Conservation (phyloP, 1,140 invertebrate species). For the Leptonema lineaticorne region DNA sequence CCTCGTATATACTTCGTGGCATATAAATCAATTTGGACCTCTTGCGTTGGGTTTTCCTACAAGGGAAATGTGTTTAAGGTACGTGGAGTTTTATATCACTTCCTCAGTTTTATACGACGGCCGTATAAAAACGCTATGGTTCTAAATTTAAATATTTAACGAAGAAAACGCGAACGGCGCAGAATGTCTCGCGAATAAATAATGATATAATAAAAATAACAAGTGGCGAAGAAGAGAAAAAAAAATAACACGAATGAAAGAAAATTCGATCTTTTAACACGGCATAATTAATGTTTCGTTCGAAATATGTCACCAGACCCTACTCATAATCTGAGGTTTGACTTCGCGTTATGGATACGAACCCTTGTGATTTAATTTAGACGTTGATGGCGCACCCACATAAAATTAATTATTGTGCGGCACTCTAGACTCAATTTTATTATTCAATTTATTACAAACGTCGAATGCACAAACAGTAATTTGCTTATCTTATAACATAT, state of each 20-base stretch:
- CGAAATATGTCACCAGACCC: constrained; percentile 10
- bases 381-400: constrained; percentile 11
- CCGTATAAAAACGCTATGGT: too few species aligned
- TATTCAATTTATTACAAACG: too few species aligned
- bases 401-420: constrained; percentile 9
- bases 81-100: not conserved
- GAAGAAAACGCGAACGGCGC: too few species aligned
- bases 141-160: too few species aligned
- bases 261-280: not conserved
- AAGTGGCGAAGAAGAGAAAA: too few species aligned
- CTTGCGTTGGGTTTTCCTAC: constrained; percentile 10
- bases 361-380: constrained; percentile 13
- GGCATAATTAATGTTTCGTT: constrained; percentile 10
- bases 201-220: too few species aligned
- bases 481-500: too few species aligned
- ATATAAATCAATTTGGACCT: constrained; percentile 23
- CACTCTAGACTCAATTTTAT: not conserved
- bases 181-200: too few species aligned
- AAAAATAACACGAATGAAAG: too few species aligned
- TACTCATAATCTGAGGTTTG: constrained; percentile 13
- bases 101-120: too few species aligned
- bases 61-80: constrained; percentile 7
- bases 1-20: not conserved
- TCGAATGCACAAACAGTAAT: too few species aligned
- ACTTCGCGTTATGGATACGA: constrained; percentile 10